Evolutionary conservation across 2,888 invertebrate genomes (phyloP).

Genomic region (Abscondita cerata): DNA sequence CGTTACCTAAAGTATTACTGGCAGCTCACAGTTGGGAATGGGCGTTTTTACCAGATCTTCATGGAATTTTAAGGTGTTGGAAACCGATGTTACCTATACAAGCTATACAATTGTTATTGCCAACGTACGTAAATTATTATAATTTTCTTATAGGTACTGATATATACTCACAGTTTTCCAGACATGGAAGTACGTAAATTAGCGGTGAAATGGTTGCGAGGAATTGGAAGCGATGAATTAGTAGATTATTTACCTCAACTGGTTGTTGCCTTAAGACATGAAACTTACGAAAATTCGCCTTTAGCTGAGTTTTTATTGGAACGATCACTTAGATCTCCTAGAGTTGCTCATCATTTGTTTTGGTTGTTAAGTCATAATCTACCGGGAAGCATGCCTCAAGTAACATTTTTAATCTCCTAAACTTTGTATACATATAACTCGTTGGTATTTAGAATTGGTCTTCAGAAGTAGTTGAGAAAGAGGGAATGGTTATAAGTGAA

Average conservation of each 20-base stretch:
- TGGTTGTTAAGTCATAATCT: constrained; percentile 89
- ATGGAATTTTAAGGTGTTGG: constrained; percentile 90
- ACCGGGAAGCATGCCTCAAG: constrained; percentile 82
- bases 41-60: constrained; percentile 83
- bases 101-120: constrained; percentile 90
- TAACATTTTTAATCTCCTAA: constrained; percentile 51
- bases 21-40: constrained; percentile 94
- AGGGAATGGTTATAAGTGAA: constrained; percentile 71
- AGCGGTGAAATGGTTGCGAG: constrained; percentile 83
- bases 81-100: constrained; percentile 83
- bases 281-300: constrained; percentile 89
- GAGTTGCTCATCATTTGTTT: constrained; percentile 93
- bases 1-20: constrained; percentile 83
- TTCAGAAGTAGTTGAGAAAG: constrained; percentile 57
- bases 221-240: constrained; percentile 85
- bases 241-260: constrained; percentile 93
- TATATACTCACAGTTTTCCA: constrained; percentile 91
- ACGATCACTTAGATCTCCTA: constrained; percentile 82
- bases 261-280: constrained; percentile 88
- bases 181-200: constrained; percentile 86
- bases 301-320: constrained; percentile 83
- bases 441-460: constrained; percentile 34
- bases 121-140: constrained; percentile 81
- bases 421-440: too few species aligned
- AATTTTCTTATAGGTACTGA: too few species aligned